Conservation (phyloP, 2,888 invertebrate genomes). For the Epiblema foenella region DNA sequence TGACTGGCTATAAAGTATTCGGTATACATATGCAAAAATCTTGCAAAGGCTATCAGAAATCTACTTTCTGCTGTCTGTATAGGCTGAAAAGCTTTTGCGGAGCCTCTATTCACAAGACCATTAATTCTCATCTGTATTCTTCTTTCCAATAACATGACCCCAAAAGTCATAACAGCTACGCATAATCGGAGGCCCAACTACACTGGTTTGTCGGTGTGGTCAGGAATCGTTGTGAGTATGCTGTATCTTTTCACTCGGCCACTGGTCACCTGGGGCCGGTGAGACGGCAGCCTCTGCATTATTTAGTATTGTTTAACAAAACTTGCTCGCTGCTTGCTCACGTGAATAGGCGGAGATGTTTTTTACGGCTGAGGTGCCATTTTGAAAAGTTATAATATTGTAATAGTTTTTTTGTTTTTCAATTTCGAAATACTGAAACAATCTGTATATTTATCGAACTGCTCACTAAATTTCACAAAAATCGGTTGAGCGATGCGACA, state of each 20-base stretch:
- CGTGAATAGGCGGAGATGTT: not conserved
- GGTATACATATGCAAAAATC: too few species aligned
- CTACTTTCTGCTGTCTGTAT: not conserved
- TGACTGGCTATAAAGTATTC: too few species aligned
- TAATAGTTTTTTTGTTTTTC: too few species aligned
- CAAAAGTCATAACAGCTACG: not conserved
- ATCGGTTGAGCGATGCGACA: too few species aligned
- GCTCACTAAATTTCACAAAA: too few species aligned
- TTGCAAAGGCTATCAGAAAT: not conserved
- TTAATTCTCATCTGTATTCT: not conserved
- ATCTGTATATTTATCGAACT: too few species aligned
- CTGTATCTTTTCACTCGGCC: conserved; percentile 2
- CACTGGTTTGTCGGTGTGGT: not conserved
- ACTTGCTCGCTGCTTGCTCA: not conserved
- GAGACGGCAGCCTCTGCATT: conserved; percentile 1
- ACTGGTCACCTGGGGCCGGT: conserved; percentile 3
- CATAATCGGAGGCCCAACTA: not conserved
- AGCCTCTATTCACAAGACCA: not conserved
- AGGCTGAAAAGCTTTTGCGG: conserved; percentile 6
- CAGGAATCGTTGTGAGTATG: not conserved
- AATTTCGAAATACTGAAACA: too few species aligned
- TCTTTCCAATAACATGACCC: not conserved
- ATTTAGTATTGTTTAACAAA: conserved; percentile 20
- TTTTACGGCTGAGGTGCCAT: too few species aligned
- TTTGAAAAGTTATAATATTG: too few species aligned